Conservation (phyloP, 2,113 vertebrate species). For the Lota lota region DNA sequence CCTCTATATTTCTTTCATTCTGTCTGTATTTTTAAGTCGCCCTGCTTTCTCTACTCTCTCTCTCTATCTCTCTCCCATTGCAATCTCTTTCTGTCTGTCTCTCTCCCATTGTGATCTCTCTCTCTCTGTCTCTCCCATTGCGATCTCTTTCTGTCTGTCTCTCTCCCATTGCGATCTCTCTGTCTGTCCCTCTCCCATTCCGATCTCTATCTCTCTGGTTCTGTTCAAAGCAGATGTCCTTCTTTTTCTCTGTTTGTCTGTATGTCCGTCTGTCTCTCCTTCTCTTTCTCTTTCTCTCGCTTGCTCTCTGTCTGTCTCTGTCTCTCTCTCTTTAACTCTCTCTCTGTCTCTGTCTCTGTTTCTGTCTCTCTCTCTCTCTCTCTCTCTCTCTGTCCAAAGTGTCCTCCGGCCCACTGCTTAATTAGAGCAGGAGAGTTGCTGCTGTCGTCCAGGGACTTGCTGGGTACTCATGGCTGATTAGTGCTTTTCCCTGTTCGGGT, state of each 20-base stretch:
- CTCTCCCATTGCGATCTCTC: not conserved
- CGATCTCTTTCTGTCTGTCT: too few relatives aligned
- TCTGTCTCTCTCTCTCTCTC: slow-evolving; percentile 10
- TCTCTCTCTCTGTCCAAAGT: slow-evolving; percentile 32
- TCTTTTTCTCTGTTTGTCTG: not conserved
- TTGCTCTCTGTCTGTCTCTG: not conserved
- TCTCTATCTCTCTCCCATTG: slow-evolving; percentile 2
- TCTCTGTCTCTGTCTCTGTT: not conserved
- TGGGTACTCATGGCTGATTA: slow-evolving; percentile 57
- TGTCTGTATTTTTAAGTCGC: too few relatives aligned
- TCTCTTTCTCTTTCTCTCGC: slow-evolving; percentile 5
- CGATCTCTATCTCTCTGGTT: not conserved
- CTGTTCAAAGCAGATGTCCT: not conserved
- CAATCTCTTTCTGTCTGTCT: slow-evolving; percentile 10
- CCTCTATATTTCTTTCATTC: too few relatives aligned
- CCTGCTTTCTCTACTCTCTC: too few relatives aligned
- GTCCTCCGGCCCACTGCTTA: slow-evolving; percentile 40
- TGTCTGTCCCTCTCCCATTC: too few relatives aligned
- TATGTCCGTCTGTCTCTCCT: slow-evolving; percentile 3
- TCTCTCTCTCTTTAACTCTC: not conserved
- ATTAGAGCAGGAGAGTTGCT: slow-evolving; percentile 52
- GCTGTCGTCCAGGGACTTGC: slow-evolving; percentile 46
- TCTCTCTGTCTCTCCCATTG: too few relatives aligned
- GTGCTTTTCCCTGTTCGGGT: slow-evolving; percentile 45
- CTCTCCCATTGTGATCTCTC: too few relatives aligned